Evolutionary conservation across 1,140 invertebrate genomes (phyloP).

Genomic region (Bathynomus jamesi): DNA sequence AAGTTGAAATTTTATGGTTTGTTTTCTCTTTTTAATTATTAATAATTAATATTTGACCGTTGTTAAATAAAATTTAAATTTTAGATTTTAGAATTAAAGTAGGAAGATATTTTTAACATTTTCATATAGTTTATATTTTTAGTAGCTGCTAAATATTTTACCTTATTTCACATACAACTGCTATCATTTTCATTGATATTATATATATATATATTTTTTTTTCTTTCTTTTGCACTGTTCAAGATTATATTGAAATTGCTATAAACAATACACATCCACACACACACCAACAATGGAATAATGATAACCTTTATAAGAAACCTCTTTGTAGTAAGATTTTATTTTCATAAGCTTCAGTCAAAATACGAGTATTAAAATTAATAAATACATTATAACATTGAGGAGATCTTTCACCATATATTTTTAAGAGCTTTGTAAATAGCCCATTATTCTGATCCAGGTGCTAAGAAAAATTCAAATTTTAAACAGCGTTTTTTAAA

Average conservation of each 20-base stretch:
- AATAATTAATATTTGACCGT: background rate
- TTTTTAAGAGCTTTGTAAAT: background rate
- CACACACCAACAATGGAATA: background rate
- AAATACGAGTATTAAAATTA: background rate
- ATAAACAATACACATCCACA: background rate
- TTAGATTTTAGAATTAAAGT: background rate
- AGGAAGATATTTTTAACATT: background rate
- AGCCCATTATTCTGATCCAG: background rate
- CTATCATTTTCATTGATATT: background rate
- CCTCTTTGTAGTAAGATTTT: background rate
- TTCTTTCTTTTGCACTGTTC: background rate
- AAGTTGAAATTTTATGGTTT: too few species aligned
- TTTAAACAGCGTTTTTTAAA: too few species aligned
- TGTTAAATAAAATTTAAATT: background rate
- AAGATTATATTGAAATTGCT: background rate
- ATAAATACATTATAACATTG: background rate
- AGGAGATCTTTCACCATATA: background rate
- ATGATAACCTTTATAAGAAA: background rate
- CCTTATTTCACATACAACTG: background rate
- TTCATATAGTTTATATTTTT: background rate
- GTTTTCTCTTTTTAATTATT: background rate
- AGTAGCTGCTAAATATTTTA: background rate
- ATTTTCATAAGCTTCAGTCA: background rate
- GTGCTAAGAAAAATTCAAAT: too few species aligned
- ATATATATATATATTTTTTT: background rate